These are phyloP conservation scores for Tetragonula carbonaria DNA, from an alignment of 2,888 invertebrate species.

Conservation along the genomic window DNA sequence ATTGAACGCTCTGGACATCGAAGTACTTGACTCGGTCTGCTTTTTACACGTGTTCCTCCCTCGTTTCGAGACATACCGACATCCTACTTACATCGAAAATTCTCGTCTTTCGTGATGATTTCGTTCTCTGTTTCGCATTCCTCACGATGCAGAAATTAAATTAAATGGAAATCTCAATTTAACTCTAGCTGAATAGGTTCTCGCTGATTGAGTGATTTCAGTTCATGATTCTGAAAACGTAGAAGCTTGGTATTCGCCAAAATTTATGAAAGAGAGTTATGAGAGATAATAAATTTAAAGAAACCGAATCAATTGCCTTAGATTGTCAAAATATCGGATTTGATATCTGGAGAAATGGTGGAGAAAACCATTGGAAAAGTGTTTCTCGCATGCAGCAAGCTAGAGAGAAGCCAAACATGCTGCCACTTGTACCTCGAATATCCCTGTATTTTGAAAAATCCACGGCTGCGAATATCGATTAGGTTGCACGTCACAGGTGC, in stretches of 20 bases:
- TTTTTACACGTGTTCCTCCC: background rate
- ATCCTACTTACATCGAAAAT: background rate
- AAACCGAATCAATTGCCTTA: background rate
- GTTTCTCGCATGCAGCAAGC: no score
- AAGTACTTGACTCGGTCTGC: background rate
- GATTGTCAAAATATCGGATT: background rate
- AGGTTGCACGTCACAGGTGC: conserved; percentile 12
- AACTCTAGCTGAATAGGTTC: no score
- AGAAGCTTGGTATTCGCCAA: no score
- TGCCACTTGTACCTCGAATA: background rate
- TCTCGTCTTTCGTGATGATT: no score
- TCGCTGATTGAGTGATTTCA: no score
- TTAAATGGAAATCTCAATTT: no score
- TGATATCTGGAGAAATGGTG: background rate
- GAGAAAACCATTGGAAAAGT: background rate
- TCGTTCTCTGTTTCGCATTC: no score
- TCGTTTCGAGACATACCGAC: background rate
- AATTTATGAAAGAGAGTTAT: no score
- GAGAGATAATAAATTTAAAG: no score
- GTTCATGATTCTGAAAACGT: no score
- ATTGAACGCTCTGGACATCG: conserved; percentile 20
- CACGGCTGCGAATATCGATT: conserved; percentile 33
- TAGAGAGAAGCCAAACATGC: conserved; percentile 7
- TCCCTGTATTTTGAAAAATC: conserved; percentile 9
- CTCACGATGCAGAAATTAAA: no score